phyloP scores from a whole-genome alignment of 2,888 invertebrate species.

The Lomographa bimaculata region DNA sequence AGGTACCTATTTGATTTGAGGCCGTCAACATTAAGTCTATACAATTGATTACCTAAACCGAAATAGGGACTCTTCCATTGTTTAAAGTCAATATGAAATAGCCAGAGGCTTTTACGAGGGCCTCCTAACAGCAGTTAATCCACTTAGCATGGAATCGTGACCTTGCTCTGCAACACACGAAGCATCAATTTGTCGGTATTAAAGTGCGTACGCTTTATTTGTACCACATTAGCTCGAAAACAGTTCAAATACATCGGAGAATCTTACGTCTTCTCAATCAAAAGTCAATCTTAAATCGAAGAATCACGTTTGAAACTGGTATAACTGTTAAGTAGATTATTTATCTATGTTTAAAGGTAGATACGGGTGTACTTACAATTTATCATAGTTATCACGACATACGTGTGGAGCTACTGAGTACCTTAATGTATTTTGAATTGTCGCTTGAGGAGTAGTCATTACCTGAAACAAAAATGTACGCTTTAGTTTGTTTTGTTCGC shows the following conservation, averaged over 20 bases:
- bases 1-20: too few species aligned
- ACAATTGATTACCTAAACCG: too few species aligned
- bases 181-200: slow-evolving; percentile 43
- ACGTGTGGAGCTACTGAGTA: slow-evolving; percentile 24
- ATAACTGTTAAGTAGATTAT: slow-evolving; percentile 5
- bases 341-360: slow-evolving; percentile 22
- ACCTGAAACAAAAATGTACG: slow-evolving; percentile 52
- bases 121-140: slow-evolving; percentile 23
- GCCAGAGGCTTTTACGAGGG: slow-evolving; percentile 14
- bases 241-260: slow-evolving; percentile 18
- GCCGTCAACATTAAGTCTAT: too few species aligned
- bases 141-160: slow-evolving; percentile 38
- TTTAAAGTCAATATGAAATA: too few species aligned
- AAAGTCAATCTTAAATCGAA: slow-evolving; percentile 8
- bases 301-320: slow-evolving; percentile 13
- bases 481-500: slow-evolving; percentile 6
- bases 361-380: slow-evolving; percentile 29
- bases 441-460: slow-evolving; percentile 34
- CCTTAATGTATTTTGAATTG: slow-evolving; percentile 29
- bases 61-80: too few species aligned
- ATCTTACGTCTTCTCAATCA: slow-evolving; percentile 1
- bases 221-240: slow-evolving; percentile 28
- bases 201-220: slow-evolving; percentile 49
- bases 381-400: slow-evolving; percentile 29
- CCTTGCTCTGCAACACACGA: slow-evolving; percentile 49